A percentile compares a stretch with the other conserved stretches of the same genome.
Evolutionary conservation across 2,888 invertebrate species (phyloP).

Genomic region (Prionchulus punctatus): DNA sequence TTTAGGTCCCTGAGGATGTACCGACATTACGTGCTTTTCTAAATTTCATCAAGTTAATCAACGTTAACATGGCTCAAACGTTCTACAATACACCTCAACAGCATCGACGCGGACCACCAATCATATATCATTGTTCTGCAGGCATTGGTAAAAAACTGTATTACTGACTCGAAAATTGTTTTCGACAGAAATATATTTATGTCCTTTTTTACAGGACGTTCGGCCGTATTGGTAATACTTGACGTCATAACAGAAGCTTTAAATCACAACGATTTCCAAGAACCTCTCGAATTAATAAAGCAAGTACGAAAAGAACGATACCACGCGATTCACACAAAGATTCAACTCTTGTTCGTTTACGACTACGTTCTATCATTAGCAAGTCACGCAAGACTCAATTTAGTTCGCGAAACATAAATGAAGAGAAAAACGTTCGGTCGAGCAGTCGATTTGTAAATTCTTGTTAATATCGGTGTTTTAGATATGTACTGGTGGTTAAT

Average conservation of each 20-base stretch:
- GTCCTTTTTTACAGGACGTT: not conserved
- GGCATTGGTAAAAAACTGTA: not conserved
- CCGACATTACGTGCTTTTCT: not conserved
- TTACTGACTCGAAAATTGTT: no score
- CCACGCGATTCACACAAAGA: not conserved
- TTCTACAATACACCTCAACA: no score
- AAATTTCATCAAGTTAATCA: not conserved
- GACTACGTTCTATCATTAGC: no score
- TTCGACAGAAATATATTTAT: no score
- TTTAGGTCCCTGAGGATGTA: not conserved
- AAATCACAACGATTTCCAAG: not conserved
- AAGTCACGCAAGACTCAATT: no score
- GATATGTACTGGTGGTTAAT: no score
- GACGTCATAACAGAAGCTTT: not conserved
- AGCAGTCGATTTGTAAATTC: no score
- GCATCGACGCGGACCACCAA: not conserved
- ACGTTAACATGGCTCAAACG: not conserved
- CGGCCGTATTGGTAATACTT: not conserved
- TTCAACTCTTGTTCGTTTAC: not conserved
- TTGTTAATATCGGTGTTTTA: no score
- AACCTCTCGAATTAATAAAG: not conserved
- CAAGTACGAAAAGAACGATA: not conserved
- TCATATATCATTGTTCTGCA: slow-evolving; percentile 1
- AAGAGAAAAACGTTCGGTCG: no score
- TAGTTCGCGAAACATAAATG: no score